These are phyloP conservation scores for Sturnus vulgaris DNA, from an alignment of 2,113 vertebrate genomes.

Conservation along the genomic window DNA sequence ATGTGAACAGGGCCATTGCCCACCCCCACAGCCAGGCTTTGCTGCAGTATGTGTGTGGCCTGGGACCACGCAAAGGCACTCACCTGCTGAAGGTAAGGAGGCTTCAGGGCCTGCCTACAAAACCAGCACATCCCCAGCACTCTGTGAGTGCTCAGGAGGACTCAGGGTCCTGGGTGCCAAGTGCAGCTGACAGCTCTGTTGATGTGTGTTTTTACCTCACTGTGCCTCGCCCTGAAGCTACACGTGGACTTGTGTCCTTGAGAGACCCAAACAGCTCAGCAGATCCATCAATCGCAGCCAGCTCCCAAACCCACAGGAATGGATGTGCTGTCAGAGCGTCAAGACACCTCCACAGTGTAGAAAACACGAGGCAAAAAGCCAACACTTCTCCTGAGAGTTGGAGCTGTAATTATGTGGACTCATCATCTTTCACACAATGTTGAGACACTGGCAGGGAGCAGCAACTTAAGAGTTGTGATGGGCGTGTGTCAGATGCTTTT, in stretches of 20 bases:
- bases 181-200: neutral
- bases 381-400: neutral
- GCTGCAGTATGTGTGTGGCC: slow-evolving; percentile 93
- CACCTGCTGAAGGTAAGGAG: slow-evolving; percentile 90
- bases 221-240: neutral
- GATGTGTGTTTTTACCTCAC: neutral
- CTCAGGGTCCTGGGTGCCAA: neutral
- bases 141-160: neutral
- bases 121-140: neutral
- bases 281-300: neutral
- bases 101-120: neutral
- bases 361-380: neutral
- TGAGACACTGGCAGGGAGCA: neutral
- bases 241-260: neutral
- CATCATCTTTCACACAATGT: neutral
- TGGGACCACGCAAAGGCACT: slow-evolving; percentile 93
- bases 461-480: neutral
- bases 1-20: slow-evolving; percentile 93
- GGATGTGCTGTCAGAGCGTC: neutral
- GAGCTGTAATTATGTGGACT: neutral
- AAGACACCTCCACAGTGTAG: neutral
- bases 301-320: neutral
- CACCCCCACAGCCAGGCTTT: slow-evolving; percentile 96
- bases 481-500: neutral
- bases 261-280: neutral